Conservation (phyloP, 2,797 vertebrate species). For the Microctenopoma lineatum region DNA sequence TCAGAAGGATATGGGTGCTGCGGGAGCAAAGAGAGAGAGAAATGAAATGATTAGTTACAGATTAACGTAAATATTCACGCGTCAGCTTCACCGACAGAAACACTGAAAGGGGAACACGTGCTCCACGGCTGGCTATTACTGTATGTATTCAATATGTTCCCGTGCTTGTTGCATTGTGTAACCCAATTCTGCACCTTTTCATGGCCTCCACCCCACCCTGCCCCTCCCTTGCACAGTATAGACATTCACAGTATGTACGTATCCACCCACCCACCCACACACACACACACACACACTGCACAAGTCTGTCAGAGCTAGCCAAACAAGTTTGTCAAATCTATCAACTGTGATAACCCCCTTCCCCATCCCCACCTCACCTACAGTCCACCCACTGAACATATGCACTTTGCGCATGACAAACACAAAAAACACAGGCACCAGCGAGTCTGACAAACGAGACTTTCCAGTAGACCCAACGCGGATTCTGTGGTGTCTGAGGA, state of each 20-base stretch:
- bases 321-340: conserved; percentile 82
- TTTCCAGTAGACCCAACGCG: conserved; percentile 46
- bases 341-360: conserved; percentile 55
- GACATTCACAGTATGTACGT: conserved; percentile 49
- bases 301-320: conserved; percentile 75
- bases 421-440: conserved; percentile 13
- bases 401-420: neutral
- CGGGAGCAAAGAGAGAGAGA: conserved; percentile 78
- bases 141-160: conserved; percentile 53
- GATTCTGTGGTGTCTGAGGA: conserved; percentile 59
- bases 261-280: conserved; percentile 18
- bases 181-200: conserved; percentile 69
- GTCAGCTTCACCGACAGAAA: conserved; percentile 24
- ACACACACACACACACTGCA: conserved; percentile 30
- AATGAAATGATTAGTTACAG: conserved; percentile 28
- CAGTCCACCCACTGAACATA: conserved; percentile 21
- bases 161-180: conserved; percentile 68
- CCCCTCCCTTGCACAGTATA: conserved; percentile 63
- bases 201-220: conserved; percentile 74
- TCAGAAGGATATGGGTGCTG: conserved; percentile 99
- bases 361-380: conserved; percentile 1
- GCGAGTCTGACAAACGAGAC: conserved; percentile 38
- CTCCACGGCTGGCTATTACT: conserved; percentile 26
- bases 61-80: conserved; percentile 52
- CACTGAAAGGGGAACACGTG: conserved; percentile 15